Evolutionary conservation across 2,113 vertebrate genomes (phyloP).

Genomic region (Macrotus californicus): DNA sequence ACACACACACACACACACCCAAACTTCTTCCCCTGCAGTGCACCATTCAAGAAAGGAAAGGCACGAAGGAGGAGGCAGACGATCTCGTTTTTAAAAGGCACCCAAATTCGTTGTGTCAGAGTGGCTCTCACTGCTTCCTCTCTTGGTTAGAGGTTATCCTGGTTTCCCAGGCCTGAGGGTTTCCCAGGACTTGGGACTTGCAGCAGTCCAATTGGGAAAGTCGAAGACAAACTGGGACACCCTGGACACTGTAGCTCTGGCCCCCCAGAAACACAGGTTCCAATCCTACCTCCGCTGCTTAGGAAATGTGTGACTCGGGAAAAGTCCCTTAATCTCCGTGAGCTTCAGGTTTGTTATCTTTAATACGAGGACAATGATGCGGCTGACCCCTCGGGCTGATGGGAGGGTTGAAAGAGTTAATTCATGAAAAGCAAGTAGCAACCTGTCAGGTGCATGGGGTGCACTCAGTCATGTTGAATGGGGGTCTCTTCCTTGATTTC

Average conservation of each 20-base stretch:
- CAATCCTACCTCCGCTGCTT: background rate
- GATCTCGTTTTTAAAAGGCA: background rate
- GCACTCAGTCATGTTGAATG: accelerated
- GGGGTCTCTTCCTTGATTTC: background rate
- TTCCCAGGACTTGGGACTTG: background rate
- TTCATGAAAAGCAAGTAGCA: background rate
- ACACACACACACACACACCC: no score
- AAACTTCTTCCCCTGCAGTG: background rate
- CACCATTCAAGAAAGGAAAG: background rate
- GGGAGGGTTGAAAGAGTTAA: accelerated
- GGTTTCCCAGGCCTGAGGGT: background rate
- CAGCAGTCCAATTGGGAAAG: no score
- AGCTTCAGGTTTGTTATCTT: background rate
- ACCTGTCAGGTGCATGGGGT: accelerated
- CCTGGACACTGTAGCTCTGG: accelerated
- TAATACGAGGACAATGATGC: accelerated
- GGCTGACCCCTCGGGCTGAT: background rate
- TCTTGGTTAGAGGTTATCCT: no score
- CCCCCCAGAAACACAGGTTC: accelerated
- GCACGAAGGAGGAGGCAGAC: background rate
- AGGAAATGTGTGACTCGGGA: no score
- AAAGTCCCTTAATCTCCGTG: background rate
- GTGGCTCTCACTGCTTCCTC: background rate
- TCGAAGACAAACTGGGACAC: background rate
- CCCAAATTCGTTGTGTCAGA: no score